Evolutionary conservation across 2,113 vertebrate species (phyloP), one percentile per base, ranked within the genome.

Genomic region (Cranoglanis bouderius): DNA sequence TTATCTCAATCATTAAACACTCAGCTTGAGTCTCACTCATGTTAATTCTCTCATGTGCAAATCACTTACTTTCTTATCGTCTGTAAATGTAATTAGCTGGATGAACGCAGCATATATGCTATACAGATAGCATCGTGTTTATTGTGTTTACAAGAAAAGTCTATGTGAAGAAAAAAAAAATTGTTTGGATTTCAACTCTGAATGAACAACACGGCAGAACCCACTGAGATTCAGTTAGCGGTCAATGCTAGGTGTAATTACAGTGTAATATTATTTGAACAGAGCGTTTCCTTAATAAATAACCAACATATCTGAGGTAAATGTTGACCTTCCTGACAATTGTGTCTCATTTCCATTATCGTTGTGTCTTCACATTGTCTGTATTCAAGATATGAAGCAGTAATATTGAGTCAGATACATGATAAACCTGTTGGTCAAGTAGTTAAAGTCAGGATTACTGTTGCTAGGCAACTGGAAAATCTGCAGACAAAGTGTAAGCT

Each of bases 11-110:
- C 7, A 38, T 38, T 82, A 55, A 82, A 82, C 32, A 12, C 18
- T 55, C 78, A 13, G 16, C 16, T 57, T 19, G 2, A 10, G 16
- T 35, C 85, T 65, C 26, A 19, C 40, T 38, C 90, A 84, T 90
- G 85, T 88, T 88, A 24, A 13, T 12, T 55, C 87, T 90, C 91
- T 87, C 51, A 21, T 8, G 26, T 61, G 9, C 3, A 14, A 29
- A 40, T 80, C 51, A 43, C 14, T 63, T n/a, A n/a, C n/a, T 65
- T 21, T 43, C 38, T 32, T 29, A 6, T 46, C 57, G 6, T 29
- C 9, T 67, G 8, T 21, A 2, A n/a, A 46, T 51, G 14, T 67
- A 49, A n/a, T 84, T 43, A 29, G 1, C 26, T 43, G 24, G 35
- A 14, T 32, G 4, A 63, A 49, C 9, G 13, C 38, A 4, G 3